Percentiles rank a stretch among this genome's conserved stretches.
Conservation (phyloP, 2,113 vertebrate species). For the Malurus melanocephalus region DNA sequence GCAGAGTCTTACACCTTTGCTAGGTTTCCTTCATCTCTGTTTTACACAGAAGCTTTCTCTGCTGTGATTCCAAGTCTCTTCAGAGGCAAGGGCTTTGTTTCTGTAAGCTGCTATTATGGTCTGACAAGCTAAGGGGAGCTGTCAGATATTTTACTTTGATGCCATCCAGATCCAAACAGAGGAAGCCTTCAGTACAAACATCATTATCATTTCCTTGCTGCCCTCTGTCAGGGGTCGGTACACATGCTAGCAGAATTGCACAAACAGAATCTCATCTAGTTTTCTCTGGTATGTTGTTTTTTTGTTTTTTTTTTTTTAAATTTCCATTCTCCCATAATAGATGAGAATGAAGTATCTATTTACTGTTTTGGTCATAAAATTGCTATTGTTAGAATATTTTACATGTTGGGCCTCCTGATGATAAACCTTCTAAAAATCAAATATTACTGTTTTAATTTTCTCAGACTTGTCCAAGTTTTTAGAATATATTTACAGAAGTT, state of each 20-base stretch:
- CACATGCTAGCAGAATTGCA: neutral
- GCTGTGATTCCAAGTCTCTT: neutral
- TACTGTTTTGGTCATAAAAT: neutral
- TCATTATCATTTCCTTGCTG: neutral
- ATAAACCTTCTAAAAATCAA: neutral
- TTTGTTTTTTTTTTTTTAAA: neutral
- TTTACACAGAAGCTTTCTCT: neutral
- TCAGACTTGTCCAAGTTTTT: neutral
- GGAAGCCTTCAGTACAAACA: neutral
- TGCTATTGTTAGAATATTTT: neutral
- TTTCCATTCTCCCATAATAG: neutral
- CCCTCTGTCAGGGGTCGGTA: neutral
- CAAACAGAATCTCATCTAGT: neutral
- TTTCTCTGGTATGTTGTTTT: neutral
- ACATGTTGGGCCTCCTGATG: neutral
- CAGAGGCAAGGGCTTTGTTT: neutral
- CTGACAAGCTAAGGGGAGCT: constrained; percentile 22
- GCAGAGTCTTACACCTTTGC: neutral
- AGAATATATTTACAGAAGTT: neutral
- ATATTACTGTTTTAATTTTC: neutral
- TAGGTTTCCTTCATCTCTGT: neutral
- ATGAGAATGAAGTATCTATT: neutral
- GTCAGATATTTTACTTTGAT: constrained; percentile 33
- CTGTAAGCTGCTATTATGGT: neutral
- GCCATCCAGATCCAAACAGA: constrained; percentile 3